Base-by-base conservation (phyloP, 2,888 invertebrate genomes). In the Meiosimyza decipiens region DNA sequence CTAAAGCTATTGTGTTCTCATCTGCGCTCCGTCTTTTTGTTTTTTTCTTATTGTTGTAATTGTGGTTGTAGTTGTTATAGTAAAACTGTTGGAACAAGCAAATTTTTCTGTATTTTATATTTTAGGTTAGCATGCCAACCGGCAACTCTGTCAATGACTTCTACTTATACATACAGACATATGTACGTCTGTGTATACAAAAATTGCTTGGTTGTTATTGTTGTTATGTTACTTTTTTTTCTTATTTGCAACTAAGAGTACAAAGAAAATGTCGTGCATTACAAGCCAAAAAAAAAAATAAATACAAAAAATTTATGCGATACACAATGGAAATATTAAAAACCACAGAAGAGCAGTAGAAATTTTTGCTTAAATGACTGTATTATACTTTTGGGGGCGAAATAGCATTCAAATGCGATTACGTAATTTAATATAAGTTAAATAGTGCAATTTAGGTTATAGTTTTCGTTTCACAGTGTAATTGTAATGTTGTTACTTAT, bases 91-190 rank as follows among this genome's bases (percentile, higher is more conserved):
- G 28, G 59, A 12, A 22, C 54, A 54, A 54, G 33, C n/a, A n/a
- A 47, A 28, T 64, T 64, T 28, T 51, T 11, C 54, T 54, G 52
- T 12, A 22, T 52, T 52, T 18, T 33, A 40, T 70, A 73, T 77
- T 71, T 72, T 75, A 73, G 77, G 77, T 77, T 77, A 75, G 72
- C 76, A 77, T 77, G 77, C 77, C 77, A 77, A 77, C 77, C 76
- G 77, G 73, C 76, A 51, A 54, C 69, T 69, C 62, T 50, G 59
- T 60, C 68, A 57, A 33, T 59, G 51, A 63, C 72, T 63, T 59
- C 51, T 40, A 69, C 51, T 40, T 62, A 15, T 62, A 51, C 13
- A 65, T 1, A 28, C n/a, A n/a, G n/a, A n/a, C 15, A 60, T 15
- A 47, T 52, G 63, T 59, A 51, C 47, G 18, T 33, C 49, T 65